These are phyloP conservation scores for Plagiodera versicolora DNA, from an alignment of 2,888 invertebrate species.

Conservation along the genomic window DNA sequence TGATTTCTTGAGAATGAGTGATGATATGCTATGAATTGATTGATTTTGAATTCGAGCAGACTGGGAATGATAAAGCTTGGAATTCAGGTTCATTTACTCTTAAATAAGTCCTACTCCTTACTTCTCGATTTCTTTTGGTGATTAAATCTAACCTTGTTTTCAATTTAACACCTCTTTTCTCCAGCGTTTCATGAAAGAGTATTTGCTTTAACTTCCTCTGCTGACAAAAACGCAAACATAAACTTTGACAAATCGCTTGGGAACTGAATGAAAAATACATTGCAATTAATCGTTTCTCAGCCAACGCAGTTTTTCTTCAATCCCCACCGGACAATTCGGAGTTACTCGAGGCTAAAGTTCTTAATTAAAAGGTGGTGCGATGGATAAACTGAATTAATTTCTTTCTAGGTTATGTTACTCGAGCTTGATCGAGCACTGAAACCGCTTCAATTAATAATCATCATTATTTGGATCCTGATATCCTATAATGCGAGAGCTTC, in stretches of 20 bases:
- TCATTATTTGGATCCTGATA: slow-evolving; percentile 29
- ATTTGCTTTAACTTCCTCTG: no score
- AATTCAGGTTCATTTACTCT: no score
- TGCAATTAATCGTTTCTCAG: slow-evolving; percentile 1
- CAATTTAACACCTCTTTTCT: no score
- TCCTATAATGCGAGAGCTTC: slow-evolving; percentile 15
- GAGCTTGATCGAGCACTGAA: slow-evolving; percentile 38
- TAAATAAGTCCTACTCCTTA: no score
- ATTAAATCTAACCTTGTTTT: no score
- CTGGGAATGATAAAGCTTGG: no score
- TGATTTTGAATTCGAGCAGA: no score
- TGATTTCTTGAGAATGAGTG: no score
- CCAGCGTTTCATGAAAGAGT: no score
- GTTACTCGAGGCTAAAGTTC: slow-evolving; percentile 25
- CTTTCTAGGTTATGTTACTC: slow-evolving; percentile 35
- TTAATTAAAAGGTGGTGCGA: slow-evolving; percentile 39
- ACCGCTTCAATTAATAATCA: slow-evolving; percentile 35
- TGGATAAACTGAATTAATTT: slow-evolving; percentile 42
- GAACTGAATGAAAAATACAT: not conserved
- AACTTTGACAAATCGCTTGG: not conserved
- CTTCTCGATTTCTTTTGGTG: no score
- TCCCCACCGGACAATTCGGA: not conserved
- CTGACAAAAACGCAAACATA: no score
- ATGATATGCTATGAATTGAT: no score
- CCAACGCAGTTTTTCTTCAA: not conserved